Percentiles rank a stretch among this genome's conserved stretches.
Conservation (phyloP, 2,113 vertebrate species). For the Toxostoma redivivum region DNA sequence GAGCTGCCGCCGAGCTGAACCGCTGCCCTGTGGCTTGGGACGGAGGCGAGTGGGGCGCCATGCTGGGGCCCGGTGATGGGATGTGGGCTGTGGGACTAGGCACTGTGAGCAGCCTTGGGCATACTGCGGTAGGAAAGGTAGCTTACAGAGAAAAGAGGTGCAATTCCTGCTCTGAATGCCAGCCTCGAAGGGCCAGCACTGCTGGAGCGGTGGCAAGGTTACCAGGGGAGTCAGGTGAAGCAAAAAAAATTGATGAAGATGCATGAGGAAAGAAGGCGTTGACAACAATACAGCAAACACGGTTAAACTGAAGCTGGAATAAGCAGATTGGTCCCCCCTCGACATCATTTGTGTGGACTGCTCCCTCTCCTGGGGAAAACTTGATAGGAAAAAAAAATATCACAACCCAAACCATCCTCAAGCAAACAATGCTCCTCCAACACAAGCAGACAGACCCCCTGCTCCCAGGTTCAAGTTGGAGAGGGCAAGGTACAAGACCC, state of each 20-base stretch:
- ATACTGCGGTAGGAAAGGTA: not conserved
- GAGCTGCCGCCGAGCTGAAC: not conserved
- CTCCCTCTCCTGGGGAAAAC: slow-evolving; percentile 21
- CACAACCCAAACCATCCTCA: not conserved
- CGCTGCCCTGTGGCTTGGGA: not conserved
- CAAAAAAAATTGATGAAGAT: not conserved
- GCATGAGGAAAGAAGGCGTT: not conserved
- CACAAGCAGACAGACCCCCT: not conserved
- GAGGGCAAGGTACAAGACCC: not conserved
- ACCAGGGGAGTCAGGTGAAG: not conserved
- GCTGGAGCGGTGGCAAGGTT: too few species aligned
- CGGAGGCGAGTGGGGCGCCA: fast-evolving
- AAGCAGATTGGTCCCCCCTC: not conserved
- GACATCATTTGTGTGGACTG: not conserved
- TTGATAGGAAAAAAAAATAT: not conserved
- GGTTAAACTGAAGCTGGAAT: not conserved
- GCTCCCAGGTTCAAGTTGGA: not conserved
- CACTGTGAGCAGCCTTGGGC: not conserved
- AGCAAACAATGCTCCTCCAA: not conserved
- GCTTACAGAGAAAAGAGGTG: not conserved
- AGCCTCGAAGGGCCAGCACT: not conserved
- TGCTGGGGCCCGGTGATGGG: not conserved
- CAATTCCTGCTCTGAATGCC: not conserved
- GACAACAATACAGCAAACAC: not conserved
- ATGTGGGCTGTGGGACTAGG: not conserved